Evolutionary conservation across 2,797 vertebrate genomes (phyloP).

Genomic region (Anas georgica): DNA sequence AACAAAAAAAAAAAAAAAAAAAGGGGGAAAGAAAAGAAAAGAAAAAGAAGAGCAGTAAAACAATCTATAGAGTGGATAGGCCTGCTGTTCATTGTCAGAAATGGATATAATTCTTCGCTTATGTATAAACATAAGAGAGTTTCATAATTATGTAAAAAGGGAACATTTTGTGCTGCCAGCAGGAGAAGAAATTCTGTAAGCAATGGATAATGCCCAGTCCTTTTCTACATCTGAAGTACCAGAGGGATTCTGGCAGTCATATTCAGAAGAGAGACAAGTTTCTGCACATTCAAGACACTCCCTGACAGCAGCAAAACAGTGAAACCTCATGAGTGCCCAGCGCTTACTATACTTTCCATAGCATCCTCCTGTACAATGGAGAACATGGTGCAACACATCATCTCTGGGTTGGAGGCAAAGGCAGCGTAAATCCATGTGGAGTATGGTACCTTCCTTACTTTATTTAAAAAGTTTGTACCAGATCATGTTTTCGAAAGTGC

Average conservation of each 20-base stretch:
- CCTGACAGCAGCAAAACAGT: not conserved
- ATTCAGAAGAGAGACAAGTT: not conserved
- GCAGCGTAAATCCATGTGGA: not conserved
- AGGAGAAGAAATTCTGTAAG: constrained; percentile 51
- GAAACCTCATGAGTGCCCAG: not conserved
- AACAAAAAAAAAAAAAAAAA: not conserved
- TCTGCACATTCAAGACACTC: not conserved
- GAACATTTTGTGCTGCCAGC: constrained; percentile 70
- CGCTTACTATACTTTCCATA: not conserved
- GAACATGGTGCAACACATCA: not conserved
- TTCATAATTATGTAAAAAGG: constrained; percentile 57
- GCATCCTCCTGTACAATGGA: not conserved
- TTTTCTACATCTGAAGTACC: constrained; percentile 49
- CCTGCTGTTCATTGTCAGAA: constrained; percentile 64
- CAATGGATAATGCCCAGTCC: constrained; percentile 40
- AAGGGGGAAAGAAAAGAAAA: not conserved
- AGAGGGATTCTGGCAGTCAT: constrained; percentile 27
- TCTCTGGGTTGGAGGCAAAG: not conserved
- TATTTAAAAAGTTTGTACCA: not conserved
- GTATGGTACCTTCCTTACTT: not conserved
- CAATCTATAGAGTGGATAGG: constrained; percentile 58
- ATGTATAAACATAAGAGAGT: constrained; percentile 55
- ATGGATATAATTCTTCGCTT: constrained; percentile 53
- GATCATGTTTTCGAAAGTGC: not conserved
- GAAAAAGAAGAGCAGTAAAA: constrained; percentile 28